Evolutionary conservation across 1,140 invertebrate genomes (phyloP).

Genomic region (Helicoverpa zea): DNA sequence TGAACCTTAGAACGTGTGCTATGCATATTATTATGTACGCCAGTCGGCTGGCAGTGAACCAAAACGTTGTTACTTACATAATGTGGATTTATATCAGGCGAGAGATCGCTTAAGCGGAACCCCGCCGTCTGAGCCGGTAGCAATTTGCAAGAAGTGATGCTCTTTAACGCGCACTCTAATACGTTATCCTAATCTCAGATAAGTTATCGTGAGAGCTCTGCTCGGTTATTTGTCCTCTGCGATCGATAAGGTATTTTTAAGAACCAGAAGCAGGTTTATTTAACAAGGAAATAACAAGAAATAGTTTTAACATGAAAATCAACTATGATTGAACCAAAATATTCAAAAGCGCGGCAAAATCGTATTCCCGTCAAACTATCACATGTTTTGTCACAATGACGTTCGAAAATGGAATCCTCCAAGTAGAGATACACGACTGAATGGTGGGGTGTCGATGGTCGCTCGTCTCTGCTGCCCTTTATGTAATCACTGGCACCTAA

Average conservation of each 20-base stretch:
- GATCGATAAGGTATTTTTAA: background rate
- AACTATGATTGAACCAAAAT: too few species aligned
- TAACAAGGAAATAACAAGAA: too few species aligned
- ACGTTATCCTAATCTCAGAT: slow-evolving; percentile 47
- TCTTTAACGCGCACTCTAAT: slow-evolving; percentile 16
- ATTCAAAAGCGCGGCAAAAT: too few species aligned
- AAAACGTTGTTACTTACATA: slow-evolving; percentile 81
- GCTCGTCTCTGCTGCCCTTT: too few species aligned
- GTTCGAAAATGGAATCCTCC: too few species aligned
- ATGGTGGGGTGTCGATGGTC: too few species aligned
- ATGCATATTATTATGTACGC: slow-evolving; percentile 22
- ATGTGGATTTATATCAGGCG: slow-evolving; percentile 78
- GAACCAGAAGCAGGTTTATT: too few species aligned
- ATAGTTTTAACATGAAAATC: too few species aligned
- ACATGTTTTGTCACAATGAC: too few species aligned
- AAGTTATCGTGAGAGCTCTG: slow-evolving; percentile 18
- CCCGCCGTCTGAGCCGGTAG: slow-evolving; percentile 69
- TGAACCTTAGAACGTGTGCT: slow-evolving; percentile 36
- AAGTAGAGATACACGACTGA: too few species aligned
- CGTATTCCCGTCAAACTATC: too few species aligned
- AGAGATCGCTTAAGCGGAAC: slow-evolving; percentile 72
- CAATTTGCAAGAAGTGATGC: slow-evolving; percentile 69
- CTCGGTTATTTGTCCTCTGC: slow-evolving; percentile 14
- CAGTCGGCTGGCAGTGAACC: slow-evolving; percentile 79
- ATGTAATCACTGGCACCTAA: too few species aligned